Percentiles rank a stretch among this genome's conserved stretches.
Evolutionary conservation across 2,113 vertebrate species (phyloP).

Genomic region (Larimichthys crocea): DNA sequence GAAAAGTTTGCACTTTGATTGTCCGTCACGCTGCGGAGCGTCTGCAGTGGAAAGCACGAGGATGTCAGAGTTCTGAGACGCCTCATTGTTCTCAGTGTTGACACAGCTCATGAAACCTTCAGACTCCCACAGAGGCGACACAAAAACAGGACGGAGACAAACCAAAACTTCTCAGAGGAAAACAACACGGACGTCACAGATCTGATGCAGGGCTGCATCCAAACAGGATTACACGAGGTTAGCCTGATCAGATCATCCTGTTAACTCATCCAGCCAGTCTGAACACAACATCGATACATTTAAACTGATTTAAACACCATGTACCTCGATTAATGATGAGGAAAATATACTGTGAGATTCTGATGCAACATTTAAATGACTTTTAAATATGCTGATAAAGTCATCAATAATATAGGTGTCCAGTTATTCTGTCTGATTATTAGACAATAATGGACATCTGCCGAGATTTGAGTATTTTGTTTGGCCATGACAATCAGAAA

Average conservation of each 20-base stretch:
- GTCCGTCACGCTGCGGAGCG: background rate
- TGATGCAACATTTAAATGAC: too few relatives aligned
- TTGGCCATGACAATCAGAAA: too few relatives aligned
- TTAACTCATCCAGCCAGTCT: background rate
- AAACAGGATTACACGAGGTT: background rate
- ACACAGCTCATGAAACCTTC: slow-evolving; percentile 5
- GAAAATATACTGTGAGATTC: too few relatives aligned
- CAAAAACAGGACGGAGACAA: slow-evolving; percentile 6
- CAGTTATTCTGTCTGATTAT: background rate
- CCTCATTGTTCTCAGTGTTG: slow-evolving; percentile 40
- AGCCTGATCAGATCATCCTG: background rate
- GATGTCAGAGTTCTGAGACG: background rate
- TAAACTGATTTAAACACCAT: too few relatives aligned
- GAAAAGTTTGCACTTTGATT: background rate
- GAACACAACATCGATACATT: too few relatives aligned
- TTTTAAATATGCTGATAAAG: too few relatives aligned
- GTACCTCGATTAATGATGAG: too few relatives aligned
- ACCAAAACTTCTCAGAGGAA: background rate
- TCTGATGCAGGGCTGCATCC: background rate
- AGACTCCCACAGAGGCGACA: background rate
- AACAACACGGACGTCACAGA: too few relatives aligned
- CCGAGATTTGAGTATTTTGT: background rate
- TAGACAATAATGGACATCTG: background rate
- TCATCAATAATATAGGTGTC: background rate
- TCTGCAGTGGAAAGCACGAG: background rate